These are phyloP conservation scores for Rallus limicola DNA, from an alignment of 2,113 vertebrate species.

Conservation along the genomic window DNA sequence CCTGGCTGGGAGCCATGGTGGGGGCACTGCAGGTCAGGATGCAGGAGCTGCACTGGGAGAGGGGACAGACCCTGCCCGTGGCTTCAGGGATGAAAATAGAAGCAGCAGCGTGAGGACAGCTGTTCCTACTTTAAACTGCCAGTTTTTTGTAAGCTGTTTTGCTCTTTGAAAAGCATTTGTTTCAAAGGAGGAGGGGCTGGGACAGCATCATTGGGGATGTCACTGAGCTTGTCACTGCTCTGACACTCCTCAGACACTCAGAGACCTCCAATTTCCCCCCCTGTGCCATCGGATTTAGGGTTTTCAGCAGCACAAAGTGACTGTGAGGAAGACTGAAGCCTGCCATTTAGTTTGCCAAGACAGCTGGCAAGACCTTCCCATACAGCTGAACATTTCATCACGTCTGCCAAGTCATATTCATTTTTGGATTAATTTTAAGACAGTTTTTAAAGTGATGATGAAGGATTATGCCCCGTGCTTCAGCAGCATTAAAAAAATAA, in stretches of 20 bases:
- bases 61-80: background rate
- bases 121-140: constrained; percentile 41
- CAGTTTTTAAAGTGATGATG: constrained; percentile 12
- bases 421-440: constrained; percentile 28
- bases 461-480: background rate
- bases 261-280: background rate
- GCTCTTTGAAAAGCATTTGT: constrained; percentile 3
- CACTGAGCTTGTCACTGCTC: background rate
- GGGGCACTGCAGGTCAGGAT: background rate
- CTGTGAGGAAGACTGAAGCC: background rate
- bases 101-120: background rate
- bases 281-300: background rate
- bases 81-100: background rate
- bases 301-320: background rate
- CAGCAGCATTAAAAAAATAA: background rate
- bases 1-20: background rate
- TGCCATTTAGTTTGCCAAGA: constrained; percentile 23
- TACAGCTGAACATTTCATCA: constrained; percentile 37
- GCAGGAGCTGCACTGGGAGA: fast-evolving
- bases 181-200: background rate
- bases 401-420: constrained; percentile 17
- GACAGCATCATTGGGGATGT: background rate
- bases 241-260: background rate
- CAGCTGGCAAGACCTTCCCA: background rate
- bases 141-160: constrained; percentile 16